phyloP scores from a whole-genome alignment of 2,113 vertebrate genomes.

The Setophaga petechia region DNA sequence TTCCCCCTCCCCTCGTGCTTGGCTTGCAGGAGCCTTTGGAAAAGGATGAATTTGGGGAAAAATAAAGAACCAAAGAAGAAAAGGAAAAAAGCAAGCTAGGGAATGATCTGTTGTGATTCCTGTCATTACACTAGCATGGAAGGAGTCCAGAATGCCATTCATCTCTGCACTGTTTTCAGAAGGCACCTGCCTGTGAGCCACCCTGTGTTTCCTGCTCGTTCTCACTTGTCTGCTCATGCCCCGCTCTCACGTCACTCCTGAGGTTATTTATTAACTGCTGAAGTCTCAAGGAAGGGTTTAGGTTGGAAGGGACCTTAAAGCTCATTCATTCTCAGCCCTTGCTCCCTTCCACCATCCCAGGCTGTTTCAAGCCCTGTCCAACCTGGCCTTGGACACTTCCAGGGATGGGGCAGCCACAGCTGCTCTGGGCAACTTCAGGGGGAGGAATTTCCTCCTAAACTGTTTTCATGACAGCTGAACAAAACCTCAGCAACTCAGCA shows the following conservation, averaged over 20 bases:
- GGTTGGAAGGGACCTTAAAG: not conserved
- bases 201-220: not conserved
- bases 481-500: not conserved
- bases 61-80: slow-evolving; percentile 1
- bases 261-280: not conserved
- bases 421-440: not conserved
- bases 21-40: slow-evolving; percentile 54
- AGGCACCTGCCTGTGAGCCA: not conserved
- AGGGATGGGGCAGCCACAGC: not conserved
- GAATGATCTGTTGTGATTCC: slow-evolving; percentile 56
- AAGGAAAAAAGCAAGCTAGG: not conserved
- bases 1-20: slow-evolving; percentile 1
- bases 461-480: not conserved
- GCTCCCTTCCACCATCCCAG: not conserved
- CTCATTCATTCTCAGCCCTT: not conserved
- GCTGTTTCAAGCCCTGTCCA: fast-evolving
- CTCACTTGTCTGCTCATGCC: slow-evolving; percentile 9
- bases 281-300: not conserved
- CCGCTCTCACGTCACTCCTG: not conserved
- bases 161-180: slow-evolving; percentile 44
- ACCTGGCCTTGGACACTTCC: not conserved
- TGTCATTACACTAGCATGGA: not conserved
- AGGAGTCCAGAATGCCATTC: slow-evolving; percentile 34
- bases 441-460: not conserved
- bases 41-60: slow-evolving; percentile 9